These are phyloP conservation scores for Seriola rivoliana DNA, from an alignment of 2,113 vertebrate genomes.

Conservation along the genomic window DNA sequence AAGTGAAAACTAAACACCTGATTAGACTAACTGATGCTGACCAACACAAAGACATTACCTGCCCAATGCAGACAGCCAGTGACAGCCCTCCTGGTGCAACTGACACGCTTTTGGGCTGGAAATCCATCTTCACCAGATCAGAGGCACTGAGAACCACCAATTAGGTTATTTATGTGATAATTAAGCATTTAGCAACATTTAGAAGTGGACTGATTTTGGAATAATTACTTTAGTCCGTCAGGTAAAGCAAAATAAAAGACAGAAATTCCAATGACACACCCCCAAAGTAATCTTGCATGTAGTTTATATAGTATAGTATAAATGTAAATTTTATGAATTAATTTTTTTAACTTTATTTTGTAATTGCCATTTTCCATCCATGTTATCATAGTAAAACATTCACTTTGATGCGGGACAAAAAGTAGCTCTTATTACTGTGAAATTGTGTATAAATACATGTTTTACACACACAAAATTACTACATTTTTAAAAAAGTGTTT, in stretches of 20 bases:
- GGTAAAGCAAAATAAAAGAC: neutral
- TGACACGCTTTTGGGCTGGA: conserved; percentile 92
- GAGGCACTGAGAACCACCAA: conserved; percentile 84
- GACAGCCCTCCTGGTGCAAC: conserved; percentile 88
- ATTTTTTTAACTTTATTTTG: neutral
- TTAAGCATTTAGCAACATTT: neutral
- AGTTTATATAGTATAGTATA: too few relatives aligned
- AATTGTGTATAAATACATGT: neutral
- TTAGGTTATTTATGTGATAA: neutral
- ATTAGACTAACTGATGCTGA: neutral
- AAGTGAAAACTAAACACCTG: neutral
- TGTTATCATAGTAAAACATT: neutral
- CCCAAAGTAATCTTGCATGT: neutral
- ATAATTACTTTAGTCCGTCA: neutral
- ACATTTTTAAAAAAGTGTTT: neutral
- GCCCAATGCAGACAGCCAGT: conserved; percentile 91
- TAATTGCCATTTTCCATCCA: neutral
- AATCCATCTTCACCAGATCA: conserved; percentile 93
- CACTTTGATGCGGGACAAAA: neutral
- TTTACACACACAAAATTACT: too few relatives aligned
- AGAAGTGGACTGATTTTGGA: neutral
- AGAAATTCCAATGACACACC: neutral
- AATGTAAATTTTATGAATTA: neutral
- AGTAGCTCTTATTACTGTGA: neutral
- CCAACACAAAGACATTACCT: conserved; percentile 81